These are phyloP conservation scores for Dermolepida albohirtum DNA, from an alignment of 2,888 invertebrate species.

Conservation along the genomic window DNA sequence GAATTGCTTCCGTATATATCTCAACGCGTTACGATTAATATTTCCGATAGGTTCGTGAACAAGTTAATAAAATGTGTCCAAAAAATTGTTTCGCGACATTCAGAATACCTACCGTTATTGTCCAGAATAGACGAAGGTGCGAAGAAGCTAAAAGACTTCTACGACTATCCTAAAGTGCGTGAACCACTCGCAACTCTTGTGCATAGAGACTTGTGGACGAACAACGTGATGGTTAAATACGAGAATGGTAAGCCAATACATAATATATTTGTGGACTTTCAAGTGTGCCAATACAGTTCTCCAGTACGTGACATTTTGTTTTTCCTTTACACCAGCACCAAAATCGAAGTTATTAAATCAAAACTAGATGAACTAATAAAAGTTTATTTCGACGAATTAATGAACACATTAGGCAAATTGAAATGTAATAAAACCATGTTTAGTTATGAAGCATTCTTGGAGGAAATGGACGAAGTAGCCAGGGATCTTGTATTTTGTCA, in stretches of 20 bases:
- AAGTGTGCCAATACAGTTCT: constrained; percentile 67
- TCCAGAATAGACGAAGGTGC: constrained; percentile 38
- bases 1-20: constrained; percentile 53
- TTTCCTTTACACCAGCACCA: constrained; percentile 67
- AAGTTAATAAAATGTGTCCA: constrained; percentile 36
- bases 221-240: constrained; percentile 69
- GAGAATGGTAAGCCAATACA: constrained; percentile 46
- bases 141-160: constrained; percentile 36
- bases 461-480: constrained; percentile 61
- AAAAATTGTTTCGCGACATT: constrained; percentile 34
- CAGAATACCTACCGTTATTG: constrained; percentile 43
- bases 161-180: constrained; percentile 53
- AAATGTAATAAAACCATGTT: constrained; percentile 56
- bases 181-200: constrained; percentile 68
- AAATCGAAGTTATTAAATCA: constrained; percentile 58
- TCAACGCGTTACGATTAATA: too few species aligned
- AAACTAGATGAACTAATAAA: constrained; percentile 65
- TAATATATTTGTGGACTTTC: constrained; percentile 70
- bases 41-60: constrained; percentile 1
- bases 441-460: constrained; percentile 59
- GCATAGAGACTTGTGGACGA: constrained; percentile 71
- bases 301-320: constrained; percentile 68
- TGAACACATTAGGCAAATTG: constrained; percentile 55
- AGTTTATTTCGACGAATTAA: constrained; percentile 62
- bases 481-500: constrained; percentile 61